Percentiles rank a stretch among this genome's conserved stretches.
Evolutionary conservation across 2,797 vertebrate species (phyloP).

Genomic region (Linurgus olivaceus): DNA sequence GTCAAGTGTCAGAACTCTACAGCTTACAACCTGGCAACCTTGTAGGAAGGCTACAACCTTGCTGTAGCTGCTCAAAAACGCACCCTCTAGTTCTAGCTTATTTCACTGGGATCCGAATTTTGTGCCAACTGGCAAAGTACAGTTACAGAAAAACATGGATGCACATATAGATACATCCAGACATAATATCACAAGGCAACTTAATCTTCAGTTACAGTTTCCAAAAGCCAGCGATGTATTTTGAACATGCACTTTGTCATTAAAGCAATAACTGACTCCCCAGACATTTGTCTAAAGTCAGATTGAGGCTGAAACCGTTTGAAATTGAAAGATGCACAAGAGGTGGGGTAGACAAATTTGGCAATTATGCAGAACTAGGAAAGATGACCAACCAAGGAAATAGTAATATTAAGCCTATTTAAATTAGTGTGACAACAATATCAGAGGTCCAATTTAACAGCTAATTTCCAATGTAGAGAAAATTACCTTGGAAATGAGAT

Average conservation of each 20-base stretch:
- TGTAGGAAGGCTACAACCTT: not conserved
- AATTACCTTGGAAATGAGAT: slow-evolving; percentile 10
- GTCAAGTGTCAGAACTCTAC: not conserved
- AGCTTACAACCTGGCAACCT: not conserved
- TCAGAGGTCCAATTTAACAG: slow-evolving; percentile 10
- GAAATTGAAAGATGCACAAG: not conserved
- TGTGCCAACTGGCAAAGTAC: not conserved
- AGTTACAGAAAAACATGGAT: not conserved
- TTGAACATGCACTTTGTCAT: not conserved
- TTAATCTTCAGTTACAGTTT: not conserved
- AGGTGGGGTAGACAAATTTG: not conserved
- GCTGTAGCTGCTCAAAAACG: not conserved
- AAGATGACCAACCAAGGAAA: slow-evolving; percentile 1
- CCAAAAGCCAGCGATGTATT: not conserved
- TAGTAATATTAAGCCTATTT: not conserved
- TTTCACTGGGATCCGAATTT: not conserved
- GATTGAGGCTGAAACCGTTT: not conserved
- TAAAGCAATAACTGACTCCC: not conserved
- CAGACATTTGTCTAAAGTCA: not conserved
- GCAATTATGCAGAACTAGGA: slow-evolving; percentile 5
- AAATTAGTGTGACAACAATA: not conserved
- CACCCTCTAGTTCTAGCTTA: not conserved
- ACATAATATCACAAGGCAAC: not conserved
- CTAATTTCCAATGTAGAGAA: slow-evolving; percentile 13
- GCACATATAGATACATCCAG: not conserved